phyloP scores from a whole-genome alignment of 1,140 invertebrate species.

The Samia ricini region DNA sequence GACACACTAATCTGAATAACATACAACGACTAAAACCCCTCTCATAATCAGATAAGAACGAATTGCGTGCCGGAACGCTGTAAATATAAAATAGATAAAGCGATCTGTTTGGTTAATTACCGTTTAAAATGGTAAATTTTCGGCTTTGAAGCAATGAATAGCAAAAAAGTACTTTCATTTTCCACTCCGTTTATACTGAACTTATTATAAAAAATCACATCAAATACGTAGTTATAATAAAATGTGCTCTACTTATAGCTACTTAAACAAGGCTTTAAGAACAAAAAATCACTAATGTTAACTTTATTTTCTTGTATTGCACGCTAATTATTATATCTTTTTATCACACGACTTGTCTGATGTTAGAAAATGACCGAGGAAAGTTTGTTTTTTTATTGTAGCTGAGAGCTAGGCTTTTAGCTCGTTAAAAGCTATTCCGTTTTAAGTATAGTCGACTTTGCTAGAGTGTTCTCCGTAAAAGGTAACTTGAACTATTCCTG shows the following conservation, averaged over 20 bases:
- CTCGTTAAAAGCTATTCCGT: constrained; percentile 28
- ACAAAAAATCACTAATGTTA: neutral
- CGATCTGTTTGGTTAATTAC: constrained; percentile 19
- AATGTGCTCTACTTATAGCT: neutral
- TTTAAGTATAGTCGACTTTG: constrained; percentile 23
- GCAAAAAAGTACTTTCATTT: constrained; percentile 1
- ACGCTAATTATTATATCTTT: neutral
- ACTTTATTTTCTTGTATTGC: neutral
- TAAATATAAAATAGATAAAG: constrained; percentile 28
- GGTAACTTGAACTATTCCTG: constrained; percentile 19
- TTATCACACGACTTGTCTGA: neutral
- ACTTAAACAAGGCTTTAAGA: neutral
- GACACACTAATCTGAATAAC: no score
- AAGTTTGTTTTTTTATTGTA: constrained; percentile 1
- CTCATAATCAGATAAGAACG: constrained; percentile 30
- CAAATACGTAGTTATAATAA: neutral
- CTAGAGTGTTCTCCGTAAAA: constrained; percentile 15
- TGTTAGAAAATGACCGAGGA: constrained; percentile 5
- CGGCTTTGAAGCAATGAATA: neutral
- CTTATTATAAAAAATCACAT: no score
- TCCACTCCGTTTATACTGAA: neutral
- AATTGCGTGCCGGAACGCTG: constrained; percentile 23
- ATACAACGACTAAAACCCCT: neutral
- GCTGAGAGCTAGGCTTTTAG: constrained; percentile 8
- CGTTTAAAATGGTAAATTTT: constrained; percentile 19